Evolutionary conservation across 2,888 invertebrate species (phyloP), one percentile per base, ranked within the genome.

Genomic region (Eurois occulta): DNA sequence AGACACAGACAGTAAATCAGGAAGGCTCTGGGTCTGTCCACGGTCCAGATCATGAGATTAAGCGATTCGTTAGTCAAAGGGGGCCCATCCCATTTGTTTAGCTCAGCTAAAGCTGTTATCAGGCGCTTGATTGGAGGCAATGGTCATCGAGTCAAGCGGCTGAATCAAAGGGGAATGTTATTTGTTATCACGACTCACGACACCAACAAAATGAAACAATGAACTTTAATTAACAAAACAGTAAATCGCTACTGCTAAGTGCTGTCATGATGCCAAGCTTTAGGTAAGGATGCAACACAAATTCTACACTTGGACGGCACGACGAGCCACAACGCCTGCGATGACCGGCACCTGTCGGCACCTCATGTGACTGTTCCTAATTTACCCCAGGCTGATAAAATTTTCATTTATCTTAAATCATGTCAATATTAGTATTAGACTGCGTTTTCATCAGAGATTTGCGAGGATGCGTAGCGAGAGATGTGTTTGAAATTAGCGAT

Each of bases 11-110:
- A 41, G 35, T 58, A 64, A 80, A 65, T 78, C 73, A 48, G 64
- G 80, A 65, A 38, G 78, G 78, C 80, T 41, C 1, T 21, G 58
- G 7, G 55, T 28, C 64, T 38, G 11, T 55, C 43, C 13, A 18
- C 43, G 52, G 48, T 60, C 28, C 10, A 28, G 43, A 64, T 64
- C 24, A 64, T 24, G 24, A 38, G 24, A 13, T 64, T 6, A 11
- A 38, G 43, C 3, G 35, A 77, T 64, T 52, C 11, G 21, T 28
- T 21, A 28, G 28, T 48, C 6, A 68, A 46, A 32, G 21, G 18
- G 32, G 32, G 32, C 52, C 10, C 52, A 48, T 52, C 3, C 52
- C 48, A 21, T 46, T 48, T 52, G 13, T 55, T 55, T n/a, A n/a
- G 7, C 16, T 58, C 58, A 28, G 58, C 28, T 28, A 28, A 58